phyloP scores from a whole-genome alignment of 2,888 invertebrate genomes.

The Lasius fuliginosus region DNA sequence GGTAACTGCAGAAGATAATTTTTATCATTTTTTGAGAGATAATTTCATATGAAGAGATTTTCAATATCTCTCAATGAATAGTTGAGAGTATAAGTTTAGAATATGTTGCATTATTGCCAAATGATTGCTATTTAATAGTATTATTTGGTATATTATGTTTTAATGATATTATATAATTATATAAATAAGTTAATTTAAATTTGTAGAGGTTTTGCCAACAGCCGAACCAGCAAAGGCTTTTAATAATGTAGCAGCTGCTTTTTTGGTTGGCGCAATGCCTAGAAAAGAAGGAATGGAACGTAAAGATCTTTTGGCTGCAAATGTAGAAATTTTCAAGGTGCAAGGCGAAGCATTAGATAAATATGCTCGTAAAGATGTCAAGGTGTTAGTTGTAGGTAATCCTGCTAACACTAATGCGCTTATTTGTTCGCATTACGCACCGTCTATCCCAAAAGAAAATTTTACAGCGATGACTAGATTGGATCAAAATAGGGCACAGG shows the following conservation, averaged over 20 bases:
- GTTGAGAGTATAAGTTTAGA: background rate
- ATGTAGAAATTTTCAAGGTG: conserved; percentile 99
- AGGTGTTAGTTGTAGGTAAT: conserved; percentile 99
- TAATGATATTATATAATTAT: background rate
- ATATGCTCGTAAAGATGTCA: conserved; percentile 96
- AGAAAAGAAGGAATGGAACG: conserved; percentile 99
- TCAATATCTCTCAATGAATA: background rate
- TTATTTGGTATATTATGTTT: background rate
- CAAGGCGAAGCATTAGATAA: conserved; percentile 98
- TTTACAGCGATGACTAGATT: conserved; percentile 99
- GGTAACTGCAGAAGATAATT: background rate
- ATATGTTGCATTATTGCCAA: background rate
- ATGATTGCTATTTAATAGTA: background rate
- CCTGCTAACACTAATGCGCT: conserved; percentile 99
- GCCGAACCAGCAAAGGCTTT: conserved; percentile 97
- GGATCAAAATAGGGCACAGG: conserved; percentile 98
- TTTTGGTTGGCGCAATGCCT: conserved; percentile 99
- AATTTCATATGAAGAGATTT: background rate
- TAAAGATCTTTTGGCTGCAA: conserved; percentile 98
- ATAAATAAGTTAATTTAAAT: conserved; percentile 12
- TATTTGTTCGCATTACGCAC: conserved; percentile 98
- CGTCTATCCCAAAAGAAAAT: conserved; percentile 97
- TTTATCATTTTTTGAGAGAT: background rate
- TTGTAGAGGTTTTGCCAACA: conserved; percentile 92
- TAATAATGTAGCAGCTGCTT: conserved; percentile 97